These are phyloP conservation scores for Pectinophora gossypiella DNA, from an alignment of 1,140 invertebrate species.

Conservation along the genomic window DNA sequence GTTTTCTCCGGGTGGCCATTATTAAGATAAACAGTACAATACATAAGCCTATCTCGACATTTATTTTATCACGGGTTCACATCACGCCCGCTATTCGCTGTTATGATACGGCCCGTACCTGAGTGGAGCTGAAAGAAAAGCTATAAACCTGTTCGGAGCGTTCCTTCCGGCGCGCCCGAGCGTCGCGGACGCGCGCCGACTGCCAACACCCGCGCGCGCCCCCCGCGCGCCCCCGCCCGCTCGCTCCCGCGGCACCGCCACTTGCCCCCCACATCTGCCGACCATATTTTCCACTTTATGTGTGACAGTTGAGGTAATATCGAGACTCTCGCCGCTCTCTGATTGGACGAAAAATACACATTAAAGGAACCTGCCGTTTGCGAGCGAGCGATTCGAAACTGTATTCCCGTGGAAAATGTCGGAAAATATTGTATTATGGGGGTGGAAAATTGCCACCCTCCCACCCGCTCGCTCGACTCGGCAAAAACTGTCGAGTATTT, in stretches of 20 bases:
- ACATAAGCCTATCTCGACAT: constrained; percentile 75
- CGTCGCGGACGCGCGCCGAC: constrained; percentile 69
- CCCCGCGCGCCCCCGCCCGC: constrained; percentile 13
- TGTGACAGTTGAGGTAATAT: constrained; percentile 78
- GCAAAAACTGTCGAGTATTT: constrained; percentile 75
- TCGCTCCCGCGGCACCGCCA: constrained; percentile 17
- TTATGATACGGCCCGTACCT: constrained; percentile 75
- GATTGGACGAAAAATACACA: constrained; percentile 77
- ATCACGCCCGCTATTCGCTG: constrained; percentile 73
- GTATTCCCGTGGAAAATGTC: constrained; percentile 74
- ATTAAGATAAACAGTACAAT: constrained; percentile 75
- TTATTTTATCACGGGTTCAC: constrained; percentile 75
- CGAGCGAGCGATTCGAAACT: constrained; percentile 72
- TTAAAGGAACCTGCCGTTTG: constrained; percentile 72
- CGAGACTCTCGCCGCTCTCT: constrained; percentile 73
- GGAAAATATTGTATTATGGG: constrained; percentile 75
- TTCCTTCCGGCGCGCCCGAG: constrained; percentile 70
- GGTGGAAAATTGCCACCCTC: constrained; percentile 73
- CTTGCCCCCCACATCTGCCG: constrained; percentile 65
- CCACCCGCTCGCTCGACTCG: constrained; percentile 68
- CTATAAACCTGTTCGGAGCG: constrained; percentile 74
- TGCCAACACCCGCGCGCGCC: constrained; percentile 42
- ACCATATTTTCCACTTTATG: constrained; percentile 78
- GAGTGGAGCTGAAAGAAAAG: constrained; percentile 76
- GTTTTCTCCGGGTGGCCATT: constrained; percentile 67